These are phyloP conservation scores for Parazoanthus swiftii DNA, from an alignment of 92 coral and sea anemone genomes.

Conservation along the genomic window DNA sequence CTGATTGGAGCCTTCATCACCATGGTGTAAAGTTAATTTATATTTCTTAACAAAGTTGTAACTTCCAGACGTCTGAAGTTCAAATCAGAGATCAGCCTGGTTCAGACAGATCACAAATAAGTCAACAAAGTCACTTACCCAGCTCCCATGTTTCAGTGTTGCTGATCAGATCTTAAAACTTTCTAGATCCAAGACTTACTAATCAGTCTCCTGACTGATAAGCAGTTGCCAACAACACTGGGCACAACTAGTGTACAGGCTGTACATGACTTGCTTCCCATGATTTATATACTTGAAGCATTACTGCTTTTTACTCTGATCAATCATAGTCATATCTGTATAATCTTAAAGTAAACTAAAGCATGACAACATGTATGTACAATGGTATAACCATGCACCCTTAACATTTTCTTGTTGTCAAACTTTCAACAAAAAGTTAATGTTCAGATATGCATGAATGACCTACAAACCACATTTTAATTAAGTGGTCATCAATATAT, in stretches of 20 bases:
- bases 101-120: background rate
- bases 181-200: background rate
- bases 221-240: background rate
- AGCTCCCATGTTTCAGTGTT: background rate
- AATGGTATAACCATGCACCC: background rate
- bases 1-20: too few species aligned
- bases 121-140: background rate
- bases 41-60: background rate
- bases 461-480: background rate
- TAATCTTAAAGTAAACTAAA: background rate
- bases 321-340: background rate
- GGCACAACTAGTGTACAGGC: too few species aligned
- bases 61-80: background rate
- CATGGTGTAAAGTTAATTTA: too few species aligned
- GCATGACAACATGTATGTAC: background rate
- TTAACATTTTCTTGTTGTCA: background rate
- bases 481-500: background rate
- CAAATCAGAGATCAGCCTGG: background rate
- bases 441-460: background rate
- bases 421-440: background rate
- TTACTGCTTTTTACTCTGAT: background rate
- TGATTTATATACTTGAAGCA: background rate
- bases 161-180: background rate
- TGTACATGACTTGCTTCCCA: background rate
- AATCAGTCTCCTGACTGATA: background rate